Evolutionary conservation across 2,888 invertebrate species (phyloP).

Genomic region (Candidula unifasciata): DNA sequence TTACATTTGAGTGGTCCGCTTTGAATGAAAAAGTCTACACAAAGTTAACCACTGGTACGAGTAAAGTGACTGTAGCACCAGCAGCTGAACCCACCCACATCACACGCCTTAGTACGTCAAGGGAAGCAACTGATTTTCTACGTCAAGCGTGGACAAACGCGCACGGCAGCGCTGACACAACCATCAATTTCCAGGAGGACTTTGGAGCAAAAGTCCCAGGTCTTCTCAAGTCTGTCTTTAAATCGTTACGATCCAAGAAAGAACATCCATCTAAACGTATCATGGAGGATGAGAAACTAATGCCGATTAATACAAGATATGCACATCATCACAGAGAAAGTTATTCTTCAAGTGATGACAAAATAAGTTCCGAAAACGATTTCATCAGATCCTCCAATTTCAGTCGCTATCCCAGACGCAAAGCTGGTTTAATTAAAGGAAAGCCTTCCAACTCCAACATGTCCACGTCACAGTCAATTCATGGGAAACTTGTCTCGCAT

Average conservation of each 20-base stretch:
- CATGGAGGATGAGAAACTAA: neutral
- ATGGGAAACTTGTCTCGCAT: neutral
- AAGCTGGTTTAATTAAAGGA: neutral
- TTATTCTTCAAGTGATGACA: neutral
- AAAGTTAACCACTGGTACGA: neutral
- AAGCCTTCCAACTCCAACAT: neutral
- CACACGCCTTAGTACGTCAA: neutral
- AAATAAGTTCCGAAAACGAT: too few relatives aligned
- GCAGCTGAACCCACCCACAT: neutral
- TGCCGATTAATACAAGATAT: neutral
- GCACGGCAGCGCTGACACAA: too few relatives aligned
- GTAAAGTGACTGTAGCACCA: neutral
- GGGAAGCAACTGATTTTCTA: neutral
- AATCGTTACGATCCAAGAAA: neutral
- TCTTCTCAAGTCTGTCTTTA: neutral
- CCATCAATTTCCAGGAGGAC: neutral
- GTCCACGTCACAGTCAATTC: neutral
- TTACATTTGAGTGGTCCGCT: constrained; percentile 47
- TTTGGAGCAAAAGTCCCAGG: neutral
- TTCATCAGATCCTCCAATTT: neutral
- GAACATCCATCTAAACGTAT: neutral
- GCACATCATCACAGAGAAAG: neutral
- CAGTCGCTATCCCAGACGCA: neutral
- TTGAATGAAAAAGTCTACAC: constrained; percentile 5
- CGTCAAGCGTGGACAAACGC: constrained; percentile 11